These are phyloP conservation scores for Limnephilus lunatus DNA, from an alignment of 2,888 invertebrate genomes.

Conservation along the genomic window DNA sequence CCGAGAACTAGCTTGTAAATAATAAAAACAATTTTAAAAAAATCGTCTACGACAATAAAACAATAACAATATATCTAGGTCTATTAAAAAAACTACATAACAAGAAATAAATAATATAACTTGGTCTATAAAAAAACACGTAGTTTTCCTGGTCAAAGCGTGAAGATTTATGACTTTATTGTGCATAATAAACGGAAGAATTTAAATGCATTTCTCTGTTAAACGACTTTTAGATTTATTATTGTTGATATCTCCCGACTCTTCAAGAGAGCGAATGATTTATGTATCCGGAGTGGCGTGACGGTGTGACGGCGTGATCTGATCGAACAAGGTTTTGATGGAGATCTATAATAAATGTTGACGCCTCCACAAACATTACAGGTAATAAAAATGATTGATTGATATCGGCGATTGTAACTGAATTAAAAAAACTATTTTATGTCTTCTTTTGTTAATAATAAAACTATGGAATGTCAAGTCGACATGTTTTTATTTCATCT, in stretches of 20 bases:
- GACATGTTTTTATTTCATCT: not conserved
- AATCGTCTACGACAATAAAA: too few relatives aligned
- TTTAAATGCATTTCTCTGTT: not conserved
- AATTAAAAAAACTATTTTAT: not conserved
- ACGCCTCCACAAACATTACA: not conserved
- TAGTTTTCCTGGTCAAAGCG: not conserved
- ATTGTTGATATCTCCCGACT: not conserved
- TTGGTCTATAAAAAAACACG: not conserved
- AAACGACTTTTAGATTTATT: not conserved
- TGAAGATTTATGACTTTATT: not conserved
- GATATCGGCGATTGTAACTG: not conserved
- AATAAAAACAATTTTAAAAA: too few relatives aligned
- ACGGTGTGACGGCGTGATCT: not conserved
- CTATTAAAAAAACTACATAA: not conserved
- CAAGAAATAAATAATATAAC: too few relatives aligned
- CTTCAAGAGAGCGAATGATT: not conserved
- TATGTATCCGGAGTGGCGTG: not conserved
- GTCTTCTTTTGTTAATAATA: not conserved
- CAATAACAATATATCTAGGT: not conserved
- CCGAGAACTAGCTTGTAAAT: too few relatives aligned
- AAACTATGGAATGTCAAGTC: not conserved
- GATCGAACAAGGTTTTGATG: not conserved
- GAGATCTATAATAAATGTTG: not conserved
- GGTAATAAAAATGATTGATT: not conserved
- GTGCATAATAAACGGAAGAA: not conserved